These are phyloP conservation scores for Gopherus evgoodei DNA, from an alignment of 2,113 vertebrate genomes.

Conservation along the genomic window DNA sequence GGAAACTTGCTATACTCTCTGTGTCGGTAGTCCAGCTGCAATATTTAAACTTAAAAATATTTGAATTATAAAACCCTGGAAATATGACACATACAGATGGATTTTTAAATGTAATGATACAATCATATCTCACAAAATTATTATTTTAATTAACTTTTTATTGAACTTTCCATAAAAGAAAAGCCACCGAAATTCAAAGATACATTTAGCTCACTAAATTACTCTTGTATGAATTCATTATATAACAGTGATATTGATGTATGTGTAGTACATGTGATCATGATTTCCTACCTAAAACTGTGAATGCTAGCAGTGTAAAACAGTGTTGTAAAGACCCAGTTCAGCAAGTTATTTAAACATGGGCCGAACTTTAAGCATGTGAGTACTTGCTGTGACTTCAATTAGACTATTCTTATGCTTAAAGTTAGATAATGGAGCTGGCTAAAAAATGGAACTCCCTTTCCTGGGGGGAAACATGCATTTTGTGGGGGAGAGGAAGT, in stretches of 20 bases:
- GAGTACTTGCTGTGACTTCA: not conserved
- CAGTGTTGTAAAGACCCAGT: not conserved
- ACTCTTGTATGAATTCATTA: not conserved
- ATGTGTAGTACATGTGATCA: not conserved
- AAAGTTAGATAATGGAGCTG: not conserved
- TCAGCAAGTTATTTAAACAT: not conserved
- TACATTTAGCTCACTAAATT: not conserved
- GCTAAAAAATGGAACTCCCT: not conserved
- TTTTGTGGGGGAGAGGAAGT: no score
- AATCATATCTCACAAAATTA: not conserved
- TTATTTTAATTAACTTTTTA: not conserved
- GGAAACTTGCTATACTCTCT: not conserved
- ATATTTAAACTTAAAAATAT: not conserved
- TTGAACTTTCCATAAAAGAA: not conserved
- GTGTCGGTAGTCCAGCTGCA: not conserved
- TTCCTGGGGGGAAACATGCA: not conserved
- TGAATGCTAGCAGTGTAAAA: not conserved
- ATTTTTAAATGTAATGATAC: not conserved
- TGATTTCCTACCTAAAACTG: not conserved
- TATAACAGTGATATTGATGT: not conserved
- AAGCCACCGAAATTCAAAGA: not conserved
- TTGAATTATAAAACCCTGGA: not conserved
- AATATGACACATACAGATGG: not conserved
- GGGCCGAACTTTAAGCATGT: not conserved
- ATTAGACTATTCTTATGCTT: not conserved